phyloP scores from a whole-genome alignment of 2,888 invertebrate genomes.

The Hermaeophaga mercurialis region DNA sequence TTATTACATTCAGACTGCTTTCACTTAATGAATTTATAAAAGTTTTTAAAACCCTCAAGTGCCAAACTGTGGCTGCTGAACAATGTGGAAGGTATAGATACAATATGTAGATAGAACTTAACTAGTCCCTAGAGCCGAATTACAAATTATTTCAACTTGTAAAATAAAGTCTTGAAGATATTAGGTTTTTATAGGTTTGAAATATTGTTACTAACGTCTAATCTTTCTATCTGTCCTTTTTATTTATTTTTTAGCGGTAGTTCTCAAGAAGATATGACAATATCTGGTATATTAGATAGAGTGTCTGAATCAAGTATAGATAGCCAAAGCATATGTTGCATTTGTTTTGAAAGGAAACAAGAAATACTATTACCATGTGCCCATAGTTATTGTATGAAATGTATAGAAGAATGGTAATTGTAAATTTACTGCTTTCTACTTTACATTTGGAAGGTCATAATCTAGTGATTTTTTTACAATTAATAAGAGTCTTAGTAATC shows the following conservation, averaged over 20 bases:
- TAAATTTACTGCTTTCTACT: too few species aligned
- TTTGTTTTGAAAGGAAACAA: slow-evolving; percentile 72
- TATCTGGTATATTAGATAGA: slow-evolving; percentile 55
- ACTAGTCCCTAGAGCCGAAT: too few species aligned
- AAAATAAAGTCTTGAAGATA: too few species aligned
- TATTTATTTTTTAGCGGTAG: slow-evolving; percentile 1
- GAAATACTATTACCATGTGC: slow-evolving; percentile 72
- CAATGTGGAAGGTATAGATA: slow-evolving; percentile 49
- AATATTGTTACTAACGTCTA: too few species aligned
- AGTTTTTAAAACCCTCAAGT: slow-evolving; percentile 63
- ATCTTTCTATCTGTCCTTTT: too few species aligned
- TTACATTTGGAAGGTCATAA: too few species aligned
- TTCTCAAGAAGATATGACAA: slow-evolving; percentile 44
- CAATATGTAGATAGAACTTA: too few species aligned
- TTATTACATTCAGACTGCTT: slow-evolving; percentile 65
- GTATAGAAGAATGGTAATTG: slow-evolving; percentile 72
- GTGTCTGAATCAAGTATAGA: slow-evolving; percentile 43
- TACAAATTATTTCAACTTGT: too few species aligned
- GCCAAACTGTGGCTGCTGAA: slow-evolving; percentile 55
- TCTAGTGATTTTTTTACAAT: too few species aligned
- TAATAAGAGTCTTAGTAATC: too few species aligned
- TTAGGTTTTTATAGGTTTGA: too few species aligned
- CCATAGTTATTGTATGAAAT: slow-evolving; percentile 72
- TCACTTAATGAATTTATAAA: slow-evolving; percentile 69
- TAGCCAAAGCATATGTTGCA: slow-evolving; percentile 65